These are phyloP conservation scores for Dicrostonyx torquatus DNA, from an alignment of 2,797 vertebrate species.

Conservation along the genomic window DNA sequence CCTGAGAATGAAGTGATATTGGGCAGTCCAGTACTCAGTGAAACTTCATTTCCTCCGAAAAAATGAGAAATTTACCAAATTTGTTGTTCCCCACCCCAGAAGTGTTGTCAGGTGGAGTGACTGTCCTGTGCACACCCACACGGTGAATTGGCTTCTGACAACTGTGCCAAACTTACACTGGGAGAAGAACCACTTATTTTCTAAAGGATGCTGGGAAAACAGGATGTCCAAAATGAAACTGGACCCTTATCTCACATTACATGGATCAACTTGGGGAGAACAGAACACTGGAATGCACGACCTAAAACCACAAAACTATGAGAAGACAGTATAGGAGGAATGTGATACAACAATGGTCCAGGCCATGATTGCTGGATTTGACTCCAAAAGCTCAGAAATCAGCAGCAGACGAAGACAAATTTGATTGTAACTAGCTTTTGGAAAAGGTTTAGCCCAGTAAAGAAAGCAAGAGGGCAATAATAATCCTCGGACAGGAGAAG, in stretches of 20 bases:
- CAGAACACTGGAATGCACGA: background rate
- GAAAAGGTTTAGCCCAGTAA: background rate
- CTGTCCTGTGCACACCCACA: background rate
- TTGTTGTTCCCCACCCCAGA: background rate
- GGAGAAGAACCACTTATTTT: background rate
- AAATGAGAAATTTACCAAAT: background rate
- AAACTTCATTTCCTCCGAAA: background rate
- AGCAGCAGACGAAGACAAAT: background rate
- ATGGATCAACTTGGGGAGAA: background rate
- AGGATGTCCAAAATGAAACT: background rate
- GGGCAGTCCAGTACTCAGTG: background rate
- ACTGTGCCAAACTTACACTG: background rate
- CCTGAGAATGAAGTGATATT: background rate
- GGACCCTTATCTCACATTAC: background rate
- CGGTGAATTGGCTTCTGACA: background rate
- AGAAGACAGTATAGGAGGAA: background rate
- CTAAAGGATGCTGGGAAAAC: conserved; percentile 1
- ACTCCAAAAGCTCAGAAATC: background rate
- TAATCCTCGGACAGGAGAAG: background rate
- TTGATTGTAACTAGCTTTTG: background rate
- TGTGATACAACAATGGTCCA: background rate
- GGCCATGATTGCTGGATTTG: background rate
- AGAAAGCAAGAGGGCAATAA: background rate
- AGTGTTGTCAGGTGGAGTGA: background rate
- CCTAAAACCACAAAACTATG: background rate